phyloP scores from a whole-genome alignment of 2,888 invertebrate genomes.

The Sinohyriopsis cumingii region DNA sequence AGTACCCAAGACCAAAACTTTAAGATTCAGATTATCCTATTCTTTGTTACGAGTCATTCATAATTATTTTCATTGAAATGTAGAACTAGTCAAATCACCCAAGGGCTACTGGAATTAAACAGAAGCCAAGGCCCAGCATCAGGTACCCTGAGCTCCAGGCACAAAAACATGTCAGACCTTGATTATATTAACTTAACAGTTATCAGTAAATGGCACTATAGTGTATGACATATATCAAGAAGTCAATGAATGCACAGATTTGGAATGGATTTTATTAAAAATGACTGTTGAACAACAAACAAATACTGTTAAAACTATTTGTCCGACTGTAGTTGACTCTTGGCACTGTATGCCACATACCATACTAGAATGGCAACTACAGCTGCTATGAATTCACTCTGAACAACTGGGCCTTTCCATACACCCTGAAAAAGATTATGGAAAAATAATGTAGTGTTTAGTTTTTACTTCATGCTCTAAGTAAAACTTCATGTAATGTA shows the following conservation, averaged over 20 bases:
- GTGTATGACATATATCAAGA: neutral
- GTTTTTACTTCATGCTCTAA: slow-evolving; percentile 40
- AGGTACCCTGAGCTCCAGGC: too few species aligned
- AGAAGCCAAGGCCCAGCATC: too few species aligned
- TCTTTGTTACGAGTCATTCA: too few species aligned
- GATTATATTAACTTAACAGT: too few species aligned
- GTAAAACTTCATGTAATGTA: too few species aligned
- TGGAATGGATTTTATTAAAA: slow-evolving; percentile 8
- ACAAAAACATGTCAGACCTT: too few species aligned
- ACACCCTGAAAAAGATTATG: slow-evolving; percentile 76
- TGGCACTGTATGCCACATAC: slow-evolving; percentile 89
- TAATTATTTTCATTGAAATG: too few species aligned
- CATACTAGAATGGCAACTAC: slow-evolving; percentile 84
- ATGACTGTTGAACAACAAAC: slow-evolving; percentile 5
- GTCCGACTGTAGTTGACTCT: slow-evolving; percentile 67
- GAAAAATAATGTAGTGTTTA: neutral
- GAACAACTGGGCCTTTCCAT: slow-evolving; percentile 93
- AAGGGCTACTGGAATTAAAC: too few species aligned
- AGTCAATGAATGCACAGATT: neutral
- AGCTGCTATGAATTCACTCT: slow-evolving; percentile 92
- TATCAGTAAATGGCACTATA: too few species aligned
- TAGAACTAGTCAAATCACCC: too few species aligned
- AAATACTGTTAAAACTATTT: slow-evolving; percentile 15
- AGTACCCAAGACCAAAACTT: too few species aligned
- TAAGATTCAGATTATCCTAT: too few species aligned